A percentile compares a stretch with the other conserved stretches of the same genome.
Conservation (phyloP, 2,888 invertebrate species). For the Drosophila yooni region DNA sequence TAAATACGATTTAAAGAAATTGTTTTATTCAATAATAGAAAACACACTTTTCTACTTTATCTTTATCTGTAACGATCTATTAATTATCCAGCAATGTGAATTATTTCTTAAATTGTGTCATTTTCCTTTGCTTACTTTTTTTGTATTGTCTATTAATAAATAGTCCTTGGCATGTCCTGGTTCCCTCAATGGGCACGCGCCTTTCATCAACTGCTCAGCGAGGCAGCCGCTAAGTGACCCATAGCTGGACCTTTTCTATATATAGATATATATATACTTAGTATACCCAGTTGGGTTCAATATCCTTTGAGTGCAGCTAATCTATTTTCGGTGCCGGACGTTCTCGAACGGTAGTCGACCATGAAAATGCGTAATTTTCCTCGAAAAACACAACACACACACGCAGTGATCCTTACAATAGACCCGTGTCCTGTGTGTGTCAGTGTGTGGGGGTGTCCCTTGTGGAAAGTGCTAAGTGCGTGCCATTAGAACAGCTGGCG, state of each 20-base stretch:
- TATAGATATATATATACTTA: neutral
- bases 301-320: slow-evolving; percentile 71
- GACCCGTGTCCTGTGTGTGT: slow-evolving; percentile 14
- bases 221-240: slow-evolving; percentile 50
- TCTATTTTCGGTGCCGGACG: slow-evolving; percentile 62
- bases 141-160: slow-evolving; percentile 10
- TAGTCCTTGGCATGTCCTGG: slow-evolving; percentile 10
- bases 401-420: slow-evolving; percentile 35
- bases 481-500: slow-evolving; percentile 76
- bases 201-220: slow-evolving; percentile 39
- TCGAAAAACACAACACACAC: slow-evolving; percentile 56
- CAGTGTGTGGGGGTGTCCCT: slow-evolving; percentile 68
- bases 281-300: slow-evolving; percentile 59
- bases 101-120: neutral
- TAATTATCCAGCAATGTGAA: neutral
- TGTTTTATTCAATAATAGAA: neutral
- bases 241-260: slow-evolving; percentile 26
- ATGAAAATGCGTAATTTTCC: slow-evolving; percentile 76
- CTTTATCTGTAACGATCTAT: neutral
- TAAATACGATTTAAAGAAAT: neutral
- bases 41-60: neutral
- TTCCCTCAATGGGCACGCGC: slow-evolving; percentile 55
- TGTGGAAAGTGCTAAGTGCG: slow-evolving; percentile 71
- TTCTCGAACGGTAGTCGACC: slow-evolving; percentile 71
- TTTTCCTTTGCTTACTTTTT: neutral